These are phyloP conservation scores for Oscarella lobularis DNA, from an alignment of 37 sponge, comb jelly and placozoan species.

Conservation along the genomic window DNA sequence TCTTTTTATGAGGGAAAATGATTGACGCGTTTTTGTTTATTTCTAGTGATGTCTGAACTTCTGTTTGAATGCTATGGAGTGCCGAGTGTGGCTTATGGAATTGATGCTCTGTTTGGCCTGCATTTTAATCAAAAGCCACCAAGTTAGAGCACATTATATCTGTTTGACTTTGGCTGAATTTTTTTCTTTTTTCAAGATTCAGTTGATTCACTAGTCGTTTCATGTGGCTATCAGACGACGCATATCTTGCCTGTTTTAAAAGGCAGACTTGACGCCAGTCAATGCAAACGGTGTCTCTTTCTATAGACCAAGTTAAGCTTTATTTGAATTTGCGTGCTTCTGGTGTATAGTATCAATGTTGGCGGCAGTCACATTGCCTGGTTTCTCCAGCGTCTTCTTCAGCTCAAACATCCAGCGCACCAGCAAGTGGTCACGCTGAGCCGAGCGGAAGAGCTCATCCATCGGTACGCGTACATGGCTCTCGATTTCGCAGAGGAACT, in stretches of 20 bases:
- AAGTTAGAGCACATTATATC: too few relatives aligned
- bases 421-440: conserved; percentile 37
- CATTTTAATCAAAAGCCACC: conserved; percentile 15
- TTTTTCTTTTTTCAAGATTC: too few relatives aligned
- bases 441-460: conserved; percentile 46
- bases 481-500: conserved; percentile 53
- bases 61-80: conserved; percentile 79
- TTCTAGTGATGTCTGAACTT: conserved; percentile 64
- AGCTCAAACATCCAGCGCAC: conserved; percentile 53
- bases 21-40: too few relatives aligned
- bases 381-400: conserved; percentile 71
- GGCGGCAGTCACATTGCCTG: conserved; percentile 56
- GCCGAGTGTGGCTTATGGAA: conserved; percentile 64
- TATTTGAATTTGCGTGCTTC: too few relatives aligned
- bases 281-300: conserved; percentile 77
- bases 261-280: conserved; percentile 37
- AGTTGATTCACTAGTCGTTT: conserved; percentile 48
- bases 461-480: conserved; percentile 56
- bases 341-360: conserved; percentile 69
- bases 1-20: too few relatives aligned
- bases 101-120: conserved; percentile 75
- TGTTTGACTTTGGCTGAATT: too few relatives aligned
- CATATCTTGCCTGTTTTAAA: conserved; percentile 72
- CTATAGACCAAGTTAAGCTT: too few relatives aligned
- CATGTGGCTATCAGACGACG: conserved; percentile 68